A percentile compares a stretch with the other conserved stretches of the same genome.
Evolutionary conservation across 2,797 vertebrate species (phyloP).

Genomic region (Pipistrellus kuhlii): DNA sequence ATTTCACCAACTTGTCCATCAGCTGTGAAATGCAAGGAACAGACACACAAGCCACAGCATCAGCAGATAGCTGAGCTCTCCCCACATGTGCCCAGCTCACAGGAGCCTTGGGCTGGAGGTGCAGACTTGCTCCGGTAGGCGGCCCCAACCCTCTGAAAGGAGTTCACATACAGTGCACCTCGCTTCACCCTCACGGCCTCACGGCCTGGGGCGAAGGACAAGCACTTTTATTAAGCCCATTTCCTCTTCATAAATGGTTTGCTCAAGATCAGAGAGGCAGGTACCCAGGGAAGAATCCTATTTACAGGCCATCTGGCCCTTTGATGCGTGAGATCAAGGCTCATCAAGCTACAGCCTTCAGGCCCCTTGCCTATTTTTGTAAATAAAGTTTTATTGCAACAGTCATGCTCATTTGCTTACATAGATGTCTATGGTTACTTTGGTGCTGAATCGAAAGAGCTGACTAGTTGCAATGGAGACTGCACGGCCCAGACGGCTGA

Average conservation of each 20-base stretch:
- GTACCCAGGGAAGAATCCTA: background rate
- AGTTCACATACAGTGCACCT: background rate
- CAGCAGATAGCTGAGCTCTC: background rate
- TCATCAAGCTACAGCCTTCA: background rate
- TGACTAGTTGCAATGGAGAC: background rate
- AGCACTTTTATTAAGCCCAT: background rate
- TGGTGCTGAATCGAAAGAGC: background rate
- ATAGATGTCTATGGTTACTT: background rate
- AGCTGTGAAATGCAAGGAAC: conserved; percentile 6
- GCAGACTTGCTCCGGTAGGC: too few species aligned
- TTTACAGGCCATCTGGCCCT: background rate
- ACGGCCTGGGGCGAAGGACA: background rate
- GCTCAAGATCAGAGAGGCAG: background rate
- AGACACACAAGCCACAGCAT: conserved; percentile 45
- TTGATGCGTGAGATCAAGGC: background rate
- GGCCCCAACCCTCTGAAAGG: too few species aligned
- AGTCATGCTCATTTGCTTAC: background rate
- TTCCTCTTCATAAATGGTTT: background rate
- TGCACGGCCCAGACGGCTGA: background rate
- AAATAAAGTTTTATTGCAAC: background rate
- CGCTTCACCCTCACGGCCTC: background rate
- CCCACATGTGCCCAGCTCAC: background rate
- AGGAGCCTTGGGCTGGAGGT: background rate
- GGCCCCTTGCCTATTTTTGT: background rate
- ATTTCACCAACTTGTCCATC: conserved; percentile 71